Evolutionary conservation across 30 jellyfish, hydroid and myxozoan genomes (phyloP).

Genomic region (Morbakka virulenta): DNA sequence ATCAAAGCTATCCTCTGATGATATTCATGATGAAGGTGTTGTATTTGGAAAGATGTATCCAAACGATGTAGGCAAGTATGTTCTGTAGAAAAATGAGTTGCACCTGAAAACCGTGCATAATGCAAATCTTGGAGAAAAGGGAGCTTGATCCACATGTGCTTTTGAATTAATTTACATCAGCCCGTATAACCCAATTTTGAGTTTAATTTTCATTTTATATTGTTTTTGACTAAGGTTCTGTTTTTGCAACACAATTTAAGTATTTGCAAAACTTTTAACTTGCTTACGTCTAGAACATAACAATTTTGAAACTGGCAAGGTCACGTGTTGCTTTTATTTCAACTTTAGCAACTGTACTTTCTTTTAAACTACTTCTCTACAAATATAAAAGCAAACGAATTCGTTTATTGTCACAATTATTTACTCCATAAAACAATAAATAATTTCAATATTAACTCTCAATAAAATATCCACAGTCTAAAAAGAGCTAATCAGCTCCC

Average conservation of each 20-base stretch:
- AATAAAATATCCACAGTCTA: too few relatives aligned
- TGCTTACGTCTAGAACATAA: not conserved
- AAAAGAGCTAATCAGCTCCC: too few relatives aligned
- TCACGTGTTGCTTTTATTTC: too few relatives aligned
- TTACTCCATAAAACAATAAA: too few relatives aligned
- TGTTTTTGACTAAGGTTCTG: not conserved
- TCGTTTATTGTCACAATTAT: too few relatives aligned
- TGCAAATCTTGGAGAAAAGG: slow-evolving; percentile 29
- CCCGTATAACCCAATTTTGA: not conserved
- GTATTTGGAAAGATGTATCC: slow-evolving; percentile 11
- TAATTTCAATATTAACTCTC: too few relatives aligned
- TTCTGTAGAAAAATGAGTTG: slow-evolving; percentile 41
- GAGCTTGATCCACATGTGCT: slow-evolving; percentile 43
- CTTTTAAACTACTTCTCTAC: too few relatives aligned
- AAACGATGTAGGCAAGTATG: slow-evolving; percentile 24
- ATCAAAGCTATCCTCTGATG: slow-evolving; percentile 17
- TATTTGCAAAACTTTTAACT: not conserved
- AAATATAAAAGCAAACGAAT: too few relatives aligned
- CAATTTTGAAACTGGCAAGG: too few relatives aligned
- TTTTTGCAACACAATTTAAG: not conserved
- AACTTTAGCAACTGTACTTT: too few relatives aligned
- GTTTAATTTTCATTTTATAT: not conserved
- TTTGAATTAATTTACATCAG: slow-evolving; percentile 1
- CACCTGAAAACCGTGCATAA: slow-evolving; percentile 28
- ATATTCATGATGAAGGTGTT: slow-evolving; percentile 22